Evolutionary conservation across 2,113 vertebrate species (phyloP).

Genomic region (Labeo rohita): DNA sequence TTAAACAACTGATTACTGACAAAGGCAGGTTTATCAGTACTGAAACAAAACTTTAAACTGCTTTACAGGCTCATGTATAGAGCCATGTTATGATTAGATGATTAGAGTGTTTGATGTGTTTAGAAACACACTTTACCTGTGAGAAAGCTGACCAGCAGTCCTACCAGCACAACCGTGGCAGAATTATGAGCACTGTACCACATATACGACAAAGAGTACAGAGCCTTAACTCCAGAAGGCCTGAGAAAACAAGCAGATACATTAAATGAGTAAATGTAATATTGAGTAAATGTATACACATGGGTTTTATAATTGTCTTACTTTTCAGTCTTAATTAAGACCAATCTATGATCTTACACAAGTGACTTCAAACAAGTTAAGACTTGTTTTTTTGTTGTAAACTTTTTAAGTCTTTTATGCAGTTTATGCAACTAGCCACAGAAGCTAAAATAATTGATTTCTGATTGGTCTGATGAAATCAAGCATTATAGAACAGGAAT

Average conservation of each 20-base stretch:
- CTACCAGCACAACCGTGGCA: constrained; percentile 88
- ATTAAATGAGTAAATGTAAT: neutral
- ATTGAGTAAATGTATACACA: no score
- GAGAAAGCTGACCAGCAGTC: constrained; percentile 88
- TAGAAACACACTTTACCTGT: constrained; percentile 76
- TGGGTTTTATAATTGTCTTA: no score
- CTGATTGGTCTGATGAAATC: neutral
- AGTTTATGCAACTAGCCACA: neutral
- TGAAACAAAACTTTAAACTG: neutral
- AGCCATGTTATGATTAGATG: neutral
- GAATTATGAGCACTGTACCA: constrained; percentile 98
- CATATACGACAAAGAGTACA: constrained; percentile 92
- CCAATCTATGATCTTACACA: no score
- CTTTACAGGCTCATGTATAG: neutral
- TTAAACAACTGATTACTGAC: neutral
- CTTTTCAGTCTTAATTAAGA: no score
- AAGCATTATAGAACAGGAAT: neutral
- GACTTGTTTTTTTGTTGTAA: no score
- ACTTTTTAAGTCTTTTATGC: no score
- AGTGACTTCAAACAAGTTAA: no score
- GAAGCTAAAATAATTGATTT: neutral
- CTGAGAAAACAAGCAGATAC: constrained; percentile 65
- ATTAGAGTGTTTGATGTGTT: neutral
- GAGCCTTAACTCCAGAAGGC: constrained; percentile 78
- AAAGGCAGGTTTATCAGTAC: neutral